Evolutionary conservation across 2,113 vertebrate species (phyloP), one percentile per base, ranked within the genome.

Genomic region (Clarias magur): DNA sequence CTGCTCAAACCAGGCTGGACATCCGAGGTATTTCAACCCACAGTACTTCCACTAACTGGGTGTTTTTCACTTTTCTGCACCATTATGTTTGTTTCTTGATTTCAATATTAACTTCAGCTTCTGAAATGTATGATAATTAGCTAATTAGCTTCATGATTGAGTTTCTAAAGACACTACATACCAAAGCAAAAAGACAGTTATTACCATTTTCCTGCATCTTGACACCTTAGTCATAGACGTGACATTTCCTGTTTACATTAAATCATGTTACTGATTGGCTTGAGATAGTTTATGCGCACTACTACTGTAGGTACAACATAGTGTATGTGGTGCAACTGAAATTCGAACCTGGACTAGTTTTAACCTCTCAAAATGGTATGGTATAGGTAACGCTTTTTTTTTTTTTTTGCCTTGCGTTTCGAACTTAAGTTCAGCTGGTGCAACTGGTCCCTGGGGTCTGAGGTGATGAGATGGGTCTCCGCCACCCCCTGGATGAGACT

Each of bases 401-500:
- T n/a, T n/a, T n/a, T n/a, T n/a, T n/a, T 1, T 16, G 25, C 56
- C 53, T 79, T 56, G 53, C 5, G 3, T 25, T 25, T 15, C 4
- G 1, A 57, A 57, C 16, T 27, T 11, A 80, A 12, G 54, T 60
- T 80, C 56, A 59, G 54, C 27, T 81, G 57, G 57, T 81, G 79
- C 79, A 23, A 62, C 79, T 62, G 79, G 59, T 21, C 11, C 30
- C 30, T 62, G 4, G 7, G 75, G 57, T 34, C 79, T 68, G 85
- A 57, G 72, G 75, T 68, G 23, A 88, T 93, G 87, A 88, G 87
- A 84, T 73, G 34, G 59, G 60, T 62, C 73, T 81, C 30, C 59
- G 23, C 15, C 73, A 75, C 30, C 59, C 23, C 15, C 25, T 16
- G 12, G n/a, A 63, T 9, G 38, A 56, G 65, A 76, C 56, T 17